Percentiles rank a stretch among this genome's conserved stretches.
phyloP scores from a whole-genome alignment of 2,888 invertebrate genomes.

The Aporophyla lueneburgensis region DNA sequence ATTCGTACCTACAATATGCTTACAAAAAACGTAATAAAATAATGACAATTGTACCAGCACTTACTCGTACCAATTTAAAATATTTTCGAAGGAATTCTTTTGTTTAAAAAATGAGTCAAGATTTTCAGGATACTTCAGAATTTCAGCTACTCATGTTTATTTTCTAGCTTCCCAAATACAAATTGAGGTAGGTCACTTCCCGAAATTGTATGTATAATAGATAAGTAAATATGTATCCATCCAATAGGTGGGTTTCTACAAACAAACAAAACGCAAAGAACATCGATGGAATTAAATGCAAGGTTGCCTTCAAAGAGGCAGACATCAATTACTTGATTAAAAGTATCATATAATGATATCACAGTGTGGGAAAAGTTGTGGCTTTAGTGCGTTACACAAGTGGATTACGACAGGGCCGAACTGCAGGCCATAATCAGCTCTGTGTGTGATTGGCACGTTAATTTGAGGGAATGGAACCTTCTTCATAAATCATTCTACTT shows the following conservation, averaged over 20 bases:
- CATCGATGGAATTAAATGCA: slow-evolving; percentile 28
- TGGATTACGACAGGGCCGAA: slow-evolving; percentile 49
- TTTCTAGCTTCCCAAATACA: slow-evolving; percentile 4
- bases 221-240: slow-evolving; percentile 19
- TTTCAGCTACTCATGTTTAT: not conserved
- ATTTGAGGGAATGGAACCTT: slow-evolving; percentile 48
- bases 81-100: not conserved
- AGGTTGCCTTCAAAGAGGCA: slow-evolving; percentile 47
- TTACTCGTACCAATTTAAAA: not conserved
- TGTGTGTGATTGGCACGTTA: slow-evolving; percentile 53
- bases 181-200: slow-evolving; percentile 34
- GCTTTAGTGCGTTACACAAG: slow-evolving; percentile 50
- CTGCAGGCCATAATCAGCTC: slow-evolving; percentile 47
- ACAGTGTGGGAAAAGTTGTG: slow-evolving; percentile 61
- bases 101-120: not conserved
- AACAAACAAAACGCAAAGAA: slow-evolving; percentile 49
- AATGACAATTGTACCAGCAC: not conserved
- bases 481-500: slow-evolving; percentile 34
- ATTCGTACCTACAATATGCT: not conserved
- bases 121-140: not conserved
- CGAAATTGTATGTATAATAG: slow-evolving; percentile 27
- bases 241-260: slow-evolving; percentile 20
- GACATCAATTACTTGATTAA: slow-evolving; percentile 54
- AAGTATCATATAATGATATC: slow-evolving; percentile 52
- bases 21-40: not conserved